phyloP scores from a whole-genome alignment of 2,113 vertebrate genomes.

The Leptobrachium leishanense region DNA sequence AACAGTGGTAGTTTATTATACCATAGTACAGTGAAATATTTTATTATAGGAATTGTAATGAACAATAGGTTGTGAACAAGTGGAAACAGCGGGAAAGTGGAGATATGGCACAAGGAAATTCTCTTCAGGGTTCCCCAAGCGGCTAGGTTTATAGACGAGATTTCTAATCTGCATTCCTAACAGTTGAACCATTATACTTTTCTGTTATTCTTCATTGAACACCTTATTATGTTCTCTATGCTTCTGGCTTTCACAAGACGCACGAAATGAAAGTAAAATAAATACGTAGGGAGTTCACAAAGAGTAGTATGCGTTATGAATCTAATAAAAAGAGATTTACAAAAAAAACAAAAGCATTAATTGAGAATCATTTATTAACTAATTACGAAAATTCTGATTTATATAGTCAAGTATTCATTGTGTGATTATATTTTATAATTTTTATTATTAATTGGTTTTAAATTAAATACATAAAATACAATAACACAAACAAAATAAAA shows the following conservation, averaged over 20 bases:
- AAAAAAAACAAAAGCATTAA: too few relatives aligned
- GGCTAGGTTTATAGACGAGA: not conserved
- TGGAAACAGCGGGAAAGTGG: not conserved
- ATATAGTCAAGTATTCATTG: too few relatives aligned
- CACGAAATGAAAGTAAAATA: not conserved
- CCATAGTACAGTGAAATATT: constrained; percentile 10
- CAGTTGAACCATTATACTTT: constrained; percentile 15
- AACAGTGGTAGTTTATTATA: constrained; percentile 26
- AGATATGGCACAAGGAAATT: constrained; percentile 18
- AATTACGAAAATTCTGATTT: too few relatives aligned
- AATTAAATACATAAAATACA: too few relatives aligned
- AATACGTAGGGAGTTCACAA: not conserved
- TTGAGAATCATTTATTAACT: too few relatives aligned
- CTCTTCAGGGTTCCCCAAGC: constrained; percentile 16
- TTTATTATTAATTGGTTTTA: too few relatives aligned
- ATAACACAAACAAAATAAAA: too few relatives aligned
- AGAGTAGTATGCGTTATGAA: not conserved
- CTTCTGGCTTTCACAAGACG: constrained; percentile 5
- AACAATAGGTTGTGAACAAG: constrained; percentile 25
- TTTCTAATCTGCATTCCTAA: constrained; percentile 20
- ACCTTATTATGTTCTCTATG: constrained; percentile 10
- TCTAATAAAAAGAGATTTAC: too few relatives aligned
- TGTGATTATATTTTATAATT: too few relatives aligned
- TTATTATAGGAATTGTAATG: constrained; percentile 37
- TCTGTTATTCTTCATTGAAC: constrained; percentile 30